Evolutionary conservation across 1,140 invertebrate genomes (phyloP), one percentile per base, ranked within the genome.

Genomic region (Formica selysi): DNA sequence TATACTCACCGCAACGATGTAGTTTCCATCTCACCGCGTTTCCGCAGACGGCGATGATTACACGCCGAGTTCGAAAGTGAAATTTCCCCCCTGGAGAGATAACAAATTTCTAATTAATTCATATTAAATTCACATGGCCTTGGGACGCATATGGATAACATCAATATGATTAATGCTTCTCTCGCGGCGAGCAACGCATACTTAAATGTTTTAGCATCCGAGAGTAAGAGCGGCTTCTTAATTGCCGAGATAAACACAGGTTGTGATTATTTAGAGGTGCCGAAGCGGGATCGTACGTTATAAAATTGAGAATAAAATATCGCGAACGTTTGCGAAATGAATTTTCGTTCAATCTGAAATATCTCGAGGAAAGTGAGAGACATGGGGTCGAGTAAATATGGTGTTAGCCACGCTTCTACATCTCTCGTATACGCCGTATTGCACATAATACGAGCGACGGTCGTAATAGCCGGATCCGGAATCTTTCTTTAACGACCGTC

Each of bases 1-100:
- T 61, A 32, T 32, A 13, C 80, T 32, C 41, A 54, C 48, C 22
- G 48, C 13, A 2, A 16, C 86, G 57, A 68, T 61, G 44, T 32
- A 65, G 62, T 89, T 89, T 86, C 79, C 87, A 76, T 86, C 86
- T 71, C 84, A 57, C 38, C 38, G 38, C 7, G 70, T 76, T 89
- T 89, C 87, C 88, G 61, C 19, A 29, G 81, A 10, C 78, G 70
- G 48, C 67, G 59, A 51, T 38, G 67, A 84, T 78, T 80, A 89
- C 76, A 76, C 54, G 67, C 38, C 61, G 29, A 11, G 19, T 44
- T 54, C 29, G 68, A 83, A 83, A 83, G 79, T 62, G 79, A 83
- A 74, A 83, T 29, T 61, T 5, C n/a, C 32, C 3, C 54, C n/a
- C 64, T 32, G 22, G 16, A 16, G 26, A 57, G 54, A 73, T 83